Base-by-base conservation (phyloP, 2,888 invertebrate genomes). In the Helobdella robusta region DNA sequence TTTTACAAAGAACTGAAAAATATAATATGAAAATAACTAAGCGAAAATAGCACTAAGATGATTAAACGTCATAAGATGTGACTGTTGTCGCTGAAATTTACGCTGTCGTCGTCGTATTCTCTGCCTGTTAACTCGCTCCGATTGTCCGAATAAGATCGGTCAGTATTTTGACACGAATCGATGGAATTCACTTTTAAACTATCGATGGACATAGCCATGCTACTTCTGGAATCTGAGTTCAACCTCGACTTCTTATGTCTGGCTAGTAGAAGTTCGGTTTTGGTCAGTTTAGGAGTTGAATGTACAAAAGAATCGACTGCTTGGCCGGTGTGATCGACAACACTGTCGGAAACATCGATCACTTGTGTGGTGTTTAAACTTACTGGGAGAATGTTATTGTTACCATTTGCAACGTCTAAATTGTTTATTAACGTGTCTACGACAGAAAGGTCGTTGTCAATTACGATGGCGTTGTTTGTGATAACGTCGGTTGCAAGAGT, bases 201-300 rank as follows among this genome's bases (percentile, higher is more conserved):
- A 52, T 65, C 65, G 23, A 60, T 60, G 2, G 65, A 65, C 50
- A 60, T 65, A 20, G 60, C 65, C 62, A 62, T 62, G 50, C 48
- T 48, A 25, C 44, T 60, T 23, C 60, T 32, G 44, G 62, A 62
- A 46, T 62, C 50, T 2, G 56, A 50, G 30, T 32, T 25, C 35
- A 60, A 40, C n/a, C 60, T 28, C 18, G 66, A 62, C 30, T 44
- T 61, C 23, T 48, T 48, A 20, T 56, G 61, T 34, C 62, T 61
- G 23, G 59, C 59, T 36, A 66, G 20, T n/a, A 66, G 54, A 36
- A 66, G 20, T 36, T 66, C 66, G 15, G 66, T 66, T 44, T 66
- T 66, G 18, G 66, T 66, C n/a, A 36, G 34, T 30, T 40, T 60
- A 6, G 56, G 56, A n/a, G 56, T n/a, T n/a, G 20, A 25, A 25